Base-by-base conservation (phyloP, 2,113 vertebrate species). In the Hydrolagus affinis region DNA sequence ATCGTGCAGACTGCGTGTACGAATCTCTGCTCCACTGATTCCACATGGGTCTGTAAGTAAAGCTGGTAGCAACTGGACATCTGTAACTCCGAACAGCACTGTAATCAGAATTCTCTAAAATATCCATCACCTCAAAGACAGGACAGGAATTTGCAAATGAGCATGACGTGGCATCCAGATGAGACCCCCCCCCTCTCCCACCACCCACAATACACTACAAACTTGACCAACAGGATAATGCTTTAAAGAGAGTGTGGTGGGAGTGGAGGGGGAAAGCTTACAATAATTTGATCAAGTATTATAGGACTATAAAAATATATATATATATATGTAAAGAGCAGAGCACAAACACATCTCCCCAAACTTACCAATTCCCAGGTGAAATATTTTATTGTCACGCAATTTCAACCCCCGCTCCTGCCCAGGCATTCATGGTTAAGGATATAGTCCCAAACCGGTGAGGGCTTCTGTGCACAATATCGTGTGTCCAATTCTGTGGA, bases 1-100 rank as follows among this genome's bases (percentile, higher is more conserved):
- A 60, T 30, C 30, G 19, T 28, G 15, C 60, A 28, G 62, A 66
- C 9, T 32, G 78, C 8, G 17, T 66, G 28, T 66, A 76, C 44
- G 30, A 68, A 28, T 17, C 60, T 83, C 62, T 32, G 60, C 28
- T 30, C 15, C n/a, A n/a, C n/a, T n/a, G n/a, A n/a, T n/a, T n/a
- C n/a, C 25, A 28, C 25, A 66, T 64, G 14, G 60, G 60, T 68
- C 62, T 25, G 66, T 83, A 83, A 83, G 64, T 83, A 17, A 83
- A 83, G 78, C 25, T 83, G 78, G 62, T 62, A 83, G 78, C 44
- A 44, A 44, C 62, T 62, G 66, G 32, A 30, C 66, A 68, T 68
- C 60, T 32, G 62, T 62, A 83, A 32, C 32, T 28, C 28, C 78
- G 44, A 83, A 25, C 32, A 68, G n/a, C 62, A 83, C 17, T 0